Percentiles rank a stretch among this genome's conserved stretches.
phyloP scores from a whole-genome alignment of 2,888 invertebrate genomes.

The Torymus texanus region DNA sequence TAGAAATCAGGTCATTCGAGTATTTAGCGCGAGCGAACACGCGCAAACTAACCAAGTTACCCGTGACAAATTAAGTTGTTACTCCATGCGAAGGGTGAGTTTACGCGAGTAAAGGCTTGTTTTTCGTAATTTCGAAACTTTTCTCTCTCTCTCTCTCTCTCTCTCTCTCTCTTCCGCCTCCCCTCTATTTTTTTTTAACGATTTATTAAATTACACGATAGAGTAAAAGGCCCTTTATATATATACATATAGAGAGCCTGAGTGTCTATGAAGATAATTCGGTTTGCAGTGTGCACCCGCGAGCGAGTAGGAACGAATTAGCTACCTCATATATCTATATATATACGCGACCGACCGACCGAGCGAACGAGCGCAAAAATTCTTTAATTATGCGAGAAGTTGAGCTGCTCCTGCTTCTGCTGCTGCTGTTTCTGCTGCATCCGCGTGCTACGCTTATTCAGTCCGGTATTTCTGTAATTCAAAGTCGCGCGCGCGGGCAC shows the following conservation, averaged over 20 bases:
- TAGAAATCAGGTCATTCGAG: constrained; percentile 24
- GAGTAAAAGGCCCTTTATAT: too few relatives aligned
- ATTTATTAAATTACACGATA: too few relatives aligned
- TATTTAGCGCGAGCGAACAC: constrained; percentile 11
- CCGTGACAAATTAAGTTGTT: constrained; percentile 61
- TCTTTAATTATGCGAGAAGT: constrained; percentile 3
- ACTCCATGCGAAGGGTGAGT: constrained; percentile 25
- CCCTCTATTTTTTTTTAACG: neutral
- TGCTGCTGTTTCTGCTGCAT: too few relatives aligned
- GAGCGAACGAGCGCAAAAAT: neutral
- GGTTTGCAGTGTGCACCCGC: neutral
- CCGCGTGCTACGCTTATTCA: constrained; percentile 9
- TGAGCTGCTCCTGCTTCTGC: constrained; percentile 12
- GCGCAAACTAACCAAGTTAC: constrained; percentile 63
- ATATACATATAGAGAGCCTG: neutral
- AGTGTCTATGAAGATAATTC: neutral
- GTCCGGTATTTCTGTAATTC: constrained; percentile 20
- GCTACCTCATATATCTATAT: too few relatives aligned
- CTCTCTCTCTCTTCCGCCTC: neutral
- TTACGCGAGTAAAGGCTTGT: constrained; percentile 23
- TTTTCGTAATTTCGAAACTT: constrained; percentile 15
- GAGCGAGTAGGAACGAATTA: too few relatives aligned
- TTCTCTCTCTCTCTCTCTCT: neutral
- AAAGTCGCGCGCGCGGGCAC: neutral
- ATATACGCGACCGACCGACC: too few relatives aligned